Evolutionary conservation across 2,797 vertebrate genomes (phyloP).

Genomic region (Anolis apletophallus): DNA sequence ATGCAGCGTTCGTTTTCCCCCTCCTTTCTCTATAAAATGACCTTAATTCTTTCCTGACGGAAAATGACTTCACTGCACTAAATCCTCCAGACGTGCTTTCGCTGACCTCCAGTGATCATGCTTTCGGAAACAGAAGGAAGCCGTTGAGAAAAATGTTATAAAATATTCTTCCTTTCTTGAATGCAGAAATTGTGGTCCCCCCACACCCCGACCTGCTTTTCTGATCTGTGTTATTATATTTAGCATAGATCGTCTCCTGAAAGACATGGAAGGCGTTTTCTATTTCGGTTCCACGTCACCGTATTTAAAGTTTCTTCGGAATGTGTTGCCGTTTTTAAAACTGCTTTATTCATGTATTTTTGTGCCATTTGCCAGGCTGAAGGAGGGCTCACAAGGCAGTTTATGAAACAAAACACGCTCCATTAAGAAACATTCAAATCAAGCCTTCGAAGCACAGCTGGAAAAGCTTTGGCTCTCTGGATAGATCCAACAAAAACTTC

Average conservation of each 20-base stretch:
- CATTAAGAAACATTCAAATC: not conserved
- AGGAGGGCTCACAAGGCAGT: not conserved
- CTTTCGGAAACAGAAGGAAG: conserved; percentile 57
- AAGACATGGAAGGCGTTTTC: not conserved
- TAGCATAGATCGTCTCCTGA: conserved; percentile 28
- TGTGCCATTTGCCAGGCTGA: not conserved
- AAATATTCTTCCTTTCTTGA: not conserved
- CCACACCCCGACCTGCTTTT: not conserved
- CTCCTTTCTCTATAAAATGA: conserved; percentile 15
- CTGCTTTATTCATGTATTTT: not conserved
- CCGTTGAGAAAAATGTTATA: conserved; percentile 44
- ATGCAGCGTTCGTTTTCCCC: not conserved
- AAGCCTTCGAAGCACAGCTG: not conserved
- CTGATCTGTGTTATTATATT: not conserved
- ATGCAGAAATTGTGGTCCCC: too few relatives aligned
- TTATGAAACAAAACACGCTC: too few relatives aligned
- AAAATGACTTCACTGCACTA: conserved; percentile 32
- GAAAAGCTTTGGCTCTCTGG: not conserved
- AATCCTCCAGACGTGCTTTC: conserved; percentile 59
- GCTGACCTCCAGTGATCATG: conserved; percentile 54
- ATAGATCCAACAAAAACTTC: too few relatives aligned
- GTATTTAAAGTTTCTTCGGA: not conserved
- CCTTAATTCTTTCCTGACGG: conserved; percentile 19
- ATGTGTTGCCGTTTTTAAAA: not conserved
- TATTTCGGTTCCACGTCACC: not conserved